A percentile compares a stretch with the other conserved stretches of the same genome.
phyloP scores from a whole-genome alignment of 2,797 vertebrate species.

The Neomorphus geoffroyi region DNA sequence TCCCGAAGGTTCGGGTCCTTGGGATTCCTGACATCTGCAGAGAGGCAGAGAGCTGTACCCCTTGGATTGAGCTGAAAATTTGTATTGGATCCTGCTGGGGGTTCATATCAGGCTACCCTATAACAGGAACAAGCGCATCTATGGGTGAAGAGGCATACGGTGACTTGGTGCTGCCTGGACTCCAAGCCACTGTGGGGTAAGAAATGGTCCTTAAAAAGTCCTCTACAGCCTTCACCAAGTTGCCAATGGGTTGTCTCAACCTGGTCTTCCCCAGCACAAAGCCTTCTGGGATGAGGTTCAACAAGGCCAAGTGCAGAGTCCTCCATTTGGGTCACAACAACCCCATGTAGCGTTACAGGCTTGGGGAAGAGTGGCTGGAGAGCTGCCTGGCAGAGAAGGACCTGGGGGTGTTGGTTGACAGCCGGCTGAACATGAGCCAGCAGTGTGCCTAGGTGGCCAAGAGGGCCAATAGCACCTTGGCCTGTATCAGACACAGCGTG shows the following conservation, averaged over 20 bases:
- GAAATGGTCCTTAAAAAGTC: background rate
- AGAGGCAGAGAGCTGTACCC: background rate
- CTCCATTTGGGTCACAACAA: no score
- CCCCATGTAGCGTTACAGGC: no score
- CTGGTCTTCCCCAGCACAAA: background rate
- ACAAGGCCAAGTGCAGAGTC: no score
- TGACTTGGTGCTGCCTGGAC: background rate
- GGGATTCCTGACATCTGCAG: background rate
- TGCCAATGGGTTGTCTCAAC: background rate
- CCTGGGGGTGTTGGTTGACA: no score
- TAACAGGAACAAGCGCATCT: background rate
- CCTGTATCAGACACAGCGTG: no score
- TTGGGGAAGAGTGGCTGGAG: no score
- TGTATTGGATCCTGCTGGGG: background rate
- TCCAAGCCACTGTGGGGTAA: background rate
- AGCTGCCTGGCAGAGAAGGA: no score
- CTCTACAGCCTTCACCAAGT: background rate
- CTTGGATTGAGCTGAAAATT: background rate
- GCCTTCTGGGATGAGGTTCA: no score
- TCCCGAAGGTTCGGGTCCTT: background rate
- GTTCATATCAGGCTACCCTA: background rate
- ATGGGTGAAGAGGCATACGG: background rate
- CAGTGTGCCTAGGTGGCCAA: no score
- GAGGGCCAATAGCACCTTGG: no score
- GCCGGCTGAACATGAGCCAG: no score